Percentiles rank a stretch among this genome's conserved stretches.
phyloP scores from a whole-genome alignment of 2,113 vertebrate species.

The mouse (Mus musculus) region GRCm39 chr12:107852001-107852500 shows the following conservation, averaged over 20 bases:
- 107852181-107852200: neutral
- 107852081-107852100: neutral
- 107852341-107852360: neutral
- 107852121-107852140: neutral
- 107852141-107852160: rapidly evolving
- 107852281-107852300: neutral
- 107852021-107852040: no score
- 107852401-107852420: neutral
- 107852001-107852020: no score
- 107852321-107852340: neutral
- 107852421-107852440: neutral
- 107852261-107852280: neutral
- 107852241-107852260: neutral
- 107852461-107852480: rapidly evolving
- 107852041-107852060: neutral
- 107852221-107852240: neutral
- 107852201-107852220: rapidly evolving
- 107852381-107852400: rapidly evolving
- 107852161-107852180: neutral
- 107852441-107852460: neutral
- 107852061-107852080: neutral
- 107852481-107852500: neutral
- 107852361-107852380: neutral
- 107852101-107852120: neutral
- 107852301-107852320: neutral